phyloP scores from a whole-genome alignment of 2,797 vertebrate species.

The Craterocephalus amniculus region DNA sequence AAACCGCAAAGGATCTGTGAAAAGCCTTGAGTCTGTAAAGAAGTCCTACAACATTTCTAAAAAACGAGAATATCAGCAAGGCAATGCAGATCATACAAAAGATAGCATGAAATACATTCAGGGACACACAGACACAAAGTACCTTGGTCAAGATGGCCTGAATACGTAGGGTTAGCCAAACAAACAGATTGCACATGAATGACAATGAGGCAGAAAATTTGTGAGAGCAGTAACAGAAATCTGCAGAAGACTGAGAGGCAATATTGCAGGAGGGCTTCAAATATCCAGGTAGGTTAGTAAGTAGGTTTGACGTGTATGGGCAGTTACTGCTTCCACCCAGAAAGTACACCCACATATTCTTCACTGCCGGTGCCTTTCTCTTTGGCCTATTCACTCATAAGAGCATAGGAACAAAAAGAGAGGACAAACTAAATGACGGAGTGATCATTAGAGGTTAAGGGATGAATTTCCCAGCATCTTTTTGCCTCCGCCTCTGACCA shows the following conservation, averaged over 20 bases:
- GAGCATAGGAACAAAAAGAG: slow-evolving; percentile 50
- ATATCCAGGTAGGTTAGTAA: slow-evolving; percentile 76
- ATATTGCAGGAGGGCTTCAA: slow-evolving; percentile 76
- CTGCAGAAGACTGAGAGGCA: slow-evolving; percentile 56
- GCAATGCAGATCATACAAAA: slow-evolving; percentile 59
- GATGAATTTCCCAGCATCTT: slow-evolving; percentile 74
- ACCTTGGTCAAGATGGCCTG: slow-evolving; percentile 56
- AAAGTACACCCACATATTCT: slow-evolving; percentile 57
- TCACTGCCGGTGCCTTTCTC: slow-evolving; percentile 8
- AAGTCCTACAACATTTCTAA: slow-evolving; percentile 41
- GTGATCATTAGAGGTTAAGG: slow-evolving; percentile 69
- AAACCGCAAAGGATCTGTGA: slow-evolving; percentile 41
- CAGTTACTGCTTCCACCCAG: slow-evolving; percentile 39
- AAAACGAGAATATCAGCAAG: slow-evolving; percentile 57
- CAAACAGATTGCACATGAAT: slow-evolving; percentile 78
- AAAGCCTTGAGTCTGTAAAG: slow-evolving; percentile 60
- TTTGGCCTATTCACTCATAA: slow-evolving; percentile 39
- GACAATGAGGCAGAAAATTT: slow-evolving; percentile 80
- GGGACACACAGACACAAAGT: slow-evolving; percentile 60
- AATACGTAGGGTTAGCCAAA: slow-evolving; percentile 72
- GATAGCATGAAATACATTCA: slow-evolving; percentile 53
- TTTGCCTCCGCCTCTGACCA: slow-evolving; percentile 74
- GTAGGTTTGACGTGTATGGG: slow-evolving; percentile 48
- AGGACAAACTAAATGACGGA: slow-evolving; percentile 49
- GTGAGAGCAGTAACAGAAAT: slow-evolving; percentile 63